phyloP scores from a whole-genome alignment of 2,113 vertebrate species.

The Heterochromis multidens region DNA sequence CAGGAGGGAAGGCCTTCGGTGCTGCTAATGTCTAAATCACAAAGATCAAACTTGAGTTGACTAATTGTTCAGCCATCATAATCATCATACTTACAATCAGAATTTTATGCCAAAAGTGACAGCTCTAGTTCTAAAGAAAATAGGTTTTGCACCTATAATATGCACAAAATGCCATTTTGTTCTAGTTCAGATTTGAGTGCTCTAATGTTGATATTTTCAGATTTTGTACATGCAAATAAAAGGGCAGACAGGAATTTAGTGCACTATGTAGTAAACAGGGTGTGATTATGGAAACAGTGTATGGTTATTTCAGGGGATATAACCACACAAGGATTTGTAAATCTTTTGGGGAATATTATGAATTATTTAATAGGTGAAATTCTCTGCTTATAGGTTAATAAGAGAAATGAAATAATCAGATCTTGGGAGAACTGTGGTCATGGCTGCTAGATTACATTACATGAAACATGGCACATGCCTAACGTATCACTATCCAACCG shows the following conservation, averaged over 20 bases:
- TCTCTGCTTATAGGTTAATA: neutral
- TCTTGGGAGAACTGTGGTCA: neutral
- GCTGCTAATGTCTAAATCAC: slow-evolving; percentile 21
- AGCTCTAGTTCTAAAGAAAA: neutral
- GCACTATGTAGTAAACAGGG: neutral
- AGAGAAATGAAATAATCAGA: neutral
- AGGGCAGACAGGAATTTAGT: neutral
- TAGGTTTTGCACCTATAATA: neutral
- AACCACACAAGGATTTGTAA: neutral
- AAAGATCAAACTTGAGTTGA: neutral
- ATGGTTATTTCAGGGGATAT: neutral
- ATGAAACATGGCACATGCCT: neutral
- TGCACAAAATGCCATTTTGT: neutral
- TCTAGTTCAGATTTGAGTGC: neutral
- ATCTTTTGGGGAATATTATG: neutral
- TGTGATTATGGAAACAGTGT: neutral
- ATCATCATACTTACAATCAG: neutral
- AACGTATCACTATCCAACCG: neutral
- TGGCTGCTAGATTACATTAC: neutral
- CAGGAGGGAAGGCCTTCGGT: neutral
- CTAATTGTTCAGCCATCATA: neutral
- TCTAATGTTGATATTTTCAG: neutral
- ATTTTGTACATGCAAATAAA: neutral
- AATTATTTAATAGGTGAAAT: neutral
- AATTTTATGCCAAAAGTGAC: neutral